These are phyloP conservation scores for Poeciliopsis prolifica DNA, from an alignment of 2,113 vertebrate species.

Conservation along the genomic window DNA sequence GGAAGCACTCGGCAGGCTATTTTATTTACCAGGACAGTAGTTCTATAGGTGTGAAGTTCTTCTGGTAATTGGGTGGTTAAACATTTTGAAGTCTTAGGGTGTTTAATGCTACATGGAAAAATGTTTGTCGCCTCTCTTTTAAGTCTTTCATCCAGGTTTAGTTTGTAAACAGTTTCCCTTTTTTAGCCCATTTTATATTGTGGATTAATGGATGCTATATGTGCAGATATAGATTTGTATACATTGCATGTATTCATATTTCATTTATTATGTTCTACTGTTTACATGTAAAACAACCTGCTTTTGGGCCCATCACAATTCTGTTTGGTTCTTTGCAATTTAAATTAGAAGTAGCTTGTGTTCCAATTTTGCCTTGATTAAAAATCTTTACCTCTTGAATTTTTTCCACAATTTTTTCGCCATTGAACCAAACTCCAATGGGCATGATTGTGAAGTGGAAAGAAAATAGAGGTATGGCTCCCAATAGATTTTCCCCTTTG, in stretches of 20 bases:
- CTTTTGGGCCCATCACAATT: too few species aligned
- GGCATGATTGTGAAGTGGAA: not conserved
- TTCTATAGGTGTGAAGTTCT: constrained; percentile 6
- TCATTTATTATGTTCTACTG: not conserved
- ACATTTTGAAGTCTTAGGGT: constrained; percentile 13
- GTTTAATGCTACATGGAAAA: constrained; percentile 32
- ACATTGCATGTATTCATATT: not conserved
- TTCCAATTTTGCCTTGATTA: too few species aligned
- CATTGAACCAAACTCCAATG: too few species aligned
- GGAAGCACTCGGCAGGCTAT: constrained; percentile 27
- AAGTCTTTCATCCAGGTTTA: not conserved
- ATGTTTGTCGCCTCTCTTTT: not conserved
- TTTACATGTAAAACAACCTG: not conserved
- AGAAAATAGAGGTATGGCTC: not conserved
- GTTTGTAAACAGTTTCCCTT: too few species aligned
- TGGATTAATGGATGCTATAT: not conserved
- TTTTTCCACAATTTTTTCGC: too few species aligned
- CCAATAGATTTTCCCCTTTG: not conserved
- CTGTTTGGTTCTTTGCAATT: too few species aligned
- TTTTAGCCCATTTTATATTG: too few species aligned
- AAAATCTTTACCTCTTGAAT: too few species aligned
- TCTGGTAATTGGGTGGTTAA: constrained; percentile 12
- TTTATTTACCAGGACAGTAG: constrained; percentile 27
- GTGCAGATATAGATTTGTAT: not conserved
- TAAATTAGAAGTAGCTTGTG: too few species aligned